These are phyloP conservation scores for Lepisosteus osseus DNA, from an alignment of 2,113 vertebrate species.

Conservation along the genomic window DNA sequence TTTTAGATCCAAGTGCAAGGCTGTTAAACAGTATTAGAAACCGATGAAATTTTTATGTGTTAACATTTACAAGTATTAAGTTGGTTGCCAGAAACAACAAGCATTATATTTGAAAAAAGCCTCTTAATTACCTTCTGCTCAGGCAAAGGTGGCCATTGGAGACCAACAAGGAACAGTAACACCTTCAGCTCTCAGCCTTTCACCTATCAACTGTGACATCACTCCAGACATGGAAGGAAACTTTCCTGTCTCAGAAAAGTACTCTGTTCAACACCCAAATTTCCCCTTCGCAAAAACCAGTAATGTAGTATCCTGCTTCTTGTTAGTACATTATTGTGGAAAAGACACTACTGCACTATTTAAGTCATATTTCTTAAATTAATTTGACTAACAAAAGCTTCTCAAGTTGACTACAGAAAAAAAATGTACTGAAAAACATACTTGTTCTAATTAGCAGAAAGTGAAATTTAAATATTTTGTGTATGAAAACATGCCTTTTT, in stretches of 20 bases:
- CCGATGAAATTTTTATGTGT: neutral
- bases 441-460: too few relatives aligned
- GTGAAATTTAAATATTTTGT: too few relatives aligned
- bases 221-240: neutral
- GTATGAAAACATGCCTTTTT: too few relatives aligned
- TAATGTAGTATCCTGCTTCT: neutral
- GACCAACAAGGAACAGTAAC: conserved; percentile 6
- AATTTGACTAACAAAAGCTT: too few relatives aligned
- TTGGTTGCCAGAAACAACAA: conserved; percentile 6
- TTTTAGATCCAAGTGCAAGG: conserved; percentile 2
- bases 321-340: neutral
- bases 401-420: too few relatives aligned
- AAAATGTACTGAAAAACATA: too few relatives aligned
- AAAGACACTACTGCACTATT: too few relatives aligned
- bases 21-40: conserved; percentile 7
- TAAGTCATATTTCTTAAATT: too few relatives aligned
- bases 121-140: neutral
- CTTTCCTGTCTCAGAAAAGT: too few relatives aligned
- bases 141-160: neutral
- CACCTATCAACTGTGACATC: neutral
- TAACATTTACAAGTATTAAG: conserved; percentile 7
- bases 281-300: neutral
- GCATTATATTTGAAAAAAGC: conserved; percentile 7
- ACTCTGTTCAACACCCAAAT: too few relatives aligned
- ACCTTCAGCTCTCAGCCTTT: neutral